Conservation (phyloP, 2,797 vertebrate genomes). For the Macropodus opercularis region DNA sequence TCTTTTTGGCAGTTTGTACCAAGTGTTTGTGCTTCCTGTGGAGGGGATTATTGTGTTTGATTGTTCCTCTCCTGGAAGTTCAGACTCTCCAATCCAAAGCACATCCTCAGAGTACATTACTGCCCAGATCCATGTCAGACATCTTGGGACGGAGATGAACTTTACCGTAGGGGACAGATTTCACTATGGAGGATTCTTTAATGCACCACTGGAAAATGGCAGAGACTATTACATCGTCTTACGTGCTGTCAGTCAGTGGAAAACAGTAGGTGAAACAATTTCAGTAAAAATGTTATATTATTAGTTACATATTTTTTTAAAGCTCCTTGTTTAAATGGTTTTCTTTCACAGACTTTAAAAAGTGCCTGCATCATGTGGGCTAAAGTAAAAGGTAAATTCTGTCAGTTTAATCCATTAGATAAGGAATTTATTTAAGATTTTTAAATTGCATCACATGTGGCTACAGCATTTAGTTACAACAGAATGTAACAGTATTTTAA, state of each 20-base stretch:
- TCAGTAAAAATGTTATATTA: background rate
- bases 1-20: conserved; percentile 86
- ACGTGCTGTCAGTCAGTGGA: conserved; percentile 89
- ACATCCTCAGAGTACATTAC: conserved; percentile 80
- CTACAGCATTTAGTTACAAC: background rate
- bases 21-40: conserved; percentile 89
- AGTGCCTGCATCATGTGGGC: conserved; percentile 82
- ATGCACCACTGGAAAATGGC: conserved; percentile 86
- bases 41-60: conserved; percentile 81
- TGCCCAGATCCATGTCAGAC: conserved; percentile 82
- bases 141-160: conserved; percentile 79
- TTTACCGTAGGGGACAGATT: conserved; percentile 88
- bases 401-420: background rate
- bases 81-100: conserved; percentile 72
- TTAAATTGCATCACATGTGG: background rate
- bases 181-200: conserved; percentile 87
- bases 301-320: too few species aligned
- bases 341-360: conserved; percentile 67
- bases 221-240: conserved; percentile 88
- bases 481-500: background rate
- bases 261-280: conserved; percentile 79
- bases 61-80: conserved; percentile 80
- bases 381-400: conserved; percentile 75
- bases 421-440: background rate
- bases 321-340: too few species aligned